These are phyloP conservation scores for Nycteola revayana DNA, from an alignment of 2,888 invertebrate genomes.

Conservation along the genomic window DNA sequence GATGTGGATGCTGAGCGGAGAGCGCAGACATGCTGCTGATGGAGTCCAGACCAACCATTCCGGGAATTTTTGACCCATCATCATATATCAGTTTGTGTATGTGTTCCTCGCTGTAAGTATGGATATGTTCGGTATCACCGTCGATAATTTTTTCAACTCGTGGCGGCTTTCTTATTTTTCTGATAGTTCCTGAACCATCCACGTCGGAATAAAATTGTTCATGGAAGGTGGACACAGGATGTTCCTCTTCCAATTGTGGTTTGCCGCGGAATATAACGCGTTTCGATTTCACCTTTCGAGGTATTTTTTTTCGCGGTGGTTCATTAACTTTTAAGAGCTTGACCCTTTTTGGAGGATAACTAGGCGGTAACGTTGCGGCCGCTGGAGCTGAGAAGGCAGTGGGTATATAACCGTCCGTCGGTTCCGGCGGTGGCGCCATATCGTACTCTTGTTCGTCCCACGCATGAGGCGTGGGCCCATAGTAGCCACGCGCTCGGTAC, in stretches of 20 bases:
- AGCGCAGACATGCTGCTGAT: slow-evolving; percentile 52
- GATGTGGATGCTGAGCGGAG: slow-evolving; percentile 44
- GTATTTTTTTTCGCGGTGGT: slow-evolving; percentile 54
- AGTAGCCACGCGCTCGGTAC: slow-evolving; percentile 72
- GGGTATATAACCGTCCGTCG: slow-evolving; percentile 47
- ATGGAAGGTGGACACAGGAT: slow-evolving; percentile 67
- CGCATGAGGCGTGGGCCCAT: slow-evolving; percentile 63
- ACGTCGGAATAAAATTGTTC: slow-evolving; percentile 77
- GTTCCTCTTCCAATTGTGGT: slow-evolving; percentile 59
- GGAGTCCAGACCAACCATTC: slow-evolving; percentile 48
- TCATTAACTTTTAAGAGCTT: slow-evolving; percentile 68
- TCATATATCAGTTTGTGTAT: slow-evolving; percentile 71
- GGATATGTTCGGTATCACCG: slow-evolving; percentile 77
- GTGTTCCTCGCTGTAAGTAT: slow-evolving; percentile 77
- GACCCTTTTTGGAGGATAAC: slow-evolving; percentile 55
- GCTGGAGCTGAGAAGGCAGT: slow-evolving; percentile 46
- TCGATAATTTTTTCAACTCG: slow-evolving; percentile 78
- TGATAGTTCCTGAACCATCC: slow-evolving; percentile 67
- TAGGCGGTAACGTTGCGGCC: slow-evolving; percentile 32
- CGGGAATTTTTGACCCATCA: slow-evolving; percentile 47
- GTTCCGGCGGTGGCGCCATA: slow-evolving; percentile 50
- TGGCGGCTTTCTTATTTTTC: slow-evolving; percentile 70
- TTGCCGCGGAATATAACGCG: slow-evolving; percentile 50
- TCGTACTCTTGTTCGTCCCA: slow-evolving; percentile 67
- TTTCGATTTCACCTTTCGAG: slow-evolving; percentile 64